These are phyloP conservation scores for Bombus vancouverensis DNA, from an alignment of 1,140 invertebrate species.

Conservation along the genomic window DNA sequence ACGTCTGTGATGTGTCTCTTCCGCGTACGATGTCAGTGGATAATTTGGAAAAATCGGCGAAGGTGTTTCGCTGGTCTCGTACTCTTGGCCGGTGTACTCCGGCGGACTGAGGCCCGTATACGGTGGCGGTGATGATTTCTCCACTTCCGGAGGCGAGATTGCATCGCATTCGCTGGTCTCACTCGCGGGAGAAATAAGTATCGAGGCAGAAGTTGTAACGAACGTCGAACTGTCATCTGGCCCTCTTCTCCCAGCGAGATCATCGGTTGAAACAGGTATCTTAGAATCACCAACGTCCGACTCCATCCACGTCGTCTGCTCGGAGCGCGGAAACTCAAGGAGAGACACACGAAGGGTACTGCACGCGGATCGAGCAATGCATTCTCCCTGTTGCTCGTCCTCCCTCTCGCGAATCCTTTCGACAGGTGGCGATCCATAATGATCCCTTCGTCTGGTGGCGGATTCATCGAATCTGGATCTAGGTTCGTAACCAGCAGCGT, in stretches of 20 bases:
- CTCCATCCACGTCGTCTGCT: slow-evolving; percentile 27
- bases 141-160: not conserved
- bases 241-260: not conserved
- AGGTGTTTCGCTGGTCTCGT: slow-evolving; percentile 51
- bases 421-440: slow-evolving; percentile 47
- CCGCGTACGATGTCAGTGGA: slow-evolving; percentile 37
- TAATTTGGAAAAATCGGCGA: slow-evolving; percentile 67
- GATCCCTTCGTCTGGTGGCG: slow-evolving; percentile 23
- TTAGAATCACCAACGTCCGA: not conserved
- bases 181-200: slow-evolving; percentile 6
- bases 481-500: slow-evolving; percentile 13
- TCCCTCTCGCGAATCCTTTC: slow-evolving; percentile 9
- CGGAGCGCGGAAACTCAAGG: not conserved
- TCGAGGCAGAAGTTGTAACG: slow-evolving; percentile 13
- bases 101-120: slow-evolving; percentile 58
- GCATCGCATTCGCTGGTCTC: slow-evolving; percentile 1
- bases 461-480: slow-evolving; percentile 7
- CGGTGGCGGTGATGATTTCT: slow-evolving; percentile 53
- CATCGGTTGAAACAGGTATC: not conserved
- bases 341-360: not conserved
- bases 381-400: slow-evolving; percentile 8
- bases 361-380: not conserved
- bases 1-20: slow-evolving; percentile 8
- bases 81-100: slow-evolving; percentile 42
- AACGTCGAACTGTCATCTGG: not conserved